Evolutionary conservation across 2,888 invertebrate species (phyloP), one percentile per base, ranked within the genome.

Genomic region (Cistogaster globosa): DNA sequence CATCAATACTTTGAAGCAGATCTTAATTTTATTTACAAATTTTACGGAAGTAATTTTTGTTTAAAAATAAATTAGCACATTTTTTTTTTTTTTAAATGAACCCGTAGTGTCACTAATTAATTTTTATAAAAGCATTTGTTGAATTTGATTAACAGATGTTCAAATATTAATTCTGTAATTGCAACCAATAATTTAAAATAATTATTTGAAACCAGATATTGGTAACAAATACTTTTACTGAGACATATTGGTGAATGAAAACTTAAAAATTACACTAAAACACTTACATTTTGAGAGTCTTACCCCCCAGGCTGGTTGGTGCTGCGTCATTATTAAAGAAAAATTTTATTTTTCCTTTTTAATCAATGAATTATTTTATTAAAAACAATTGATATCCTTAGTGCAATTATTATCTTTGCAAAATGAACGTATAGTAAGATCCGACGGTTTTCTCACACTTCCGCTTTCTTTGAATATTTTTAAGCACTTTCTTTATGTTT

Each of bases 281-380:
- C 87, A 92, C 92, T 92, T 92, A 92, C 92, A 92, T 88, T 88
- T 89, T 74, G 92, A 91, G 62, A 92, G 83, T 87, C 68, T 89
- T 86, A 91, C 85, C 87, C 92, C 92, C 92, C 92, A 92, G 89
- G 89, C 88, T 75, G 92, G 91, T 87, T 92, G 91, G 87, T 89
- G 89, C 86, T 90, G 90, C 86, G 90, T 89, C 91, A 92, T 92
- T 32, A 88, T 87, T 88, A 9, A 48, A 42, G 14, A 9, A 69
- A 22, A 7, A 18, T n/a, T 36, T 62, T 22, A 20, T 53, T 20
- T 53, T 53, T 20, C 3, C 9, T 14, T n/a, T 51, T 65, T 42
- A n/a, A 45, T 42, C n/a, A 11, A n/a, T 12, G 48, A 72, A 65
- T 65, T 71, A 16, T 63, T 60, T 58, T 7, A 26, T 48, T 57